These are phyloP conservation scores for Parelbella ahira DNA, from an alignment of 2,888 invertebrate species.

Conservation along the genomic window DNA sequence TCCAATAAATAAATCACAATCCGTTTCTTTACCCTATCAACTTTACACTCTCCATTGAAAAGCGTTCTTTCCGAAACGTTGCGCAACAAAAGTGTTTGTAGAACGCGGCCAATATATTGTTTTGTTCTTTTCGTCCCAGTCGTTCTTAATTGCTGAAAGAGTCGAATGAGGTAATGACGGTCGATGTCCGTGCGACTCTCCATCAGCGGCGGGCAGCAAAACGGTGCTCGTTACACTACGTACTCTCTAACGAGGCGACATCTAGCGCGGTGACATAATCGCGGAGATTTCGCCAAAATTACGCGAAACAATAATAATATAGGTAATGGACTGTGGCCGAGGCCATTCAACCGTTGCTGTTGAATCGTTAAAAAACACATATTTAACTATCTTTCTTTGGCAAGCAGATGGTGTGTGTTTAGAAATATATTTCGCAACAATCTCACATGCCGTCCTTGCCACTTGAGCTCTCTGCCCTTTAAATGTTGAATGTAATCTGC, in stretches of 20 bases:
- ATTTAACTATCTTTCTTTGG: slow-evolving; percentile 2
- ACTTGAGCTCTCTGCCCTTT: slow-evolving; percentile 11
- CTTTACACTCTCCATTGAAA: no score
- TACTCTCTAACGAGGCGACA: slow-evolving; percentile 30
- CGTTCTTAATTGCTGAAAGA: slow-evolving; percentile 49
- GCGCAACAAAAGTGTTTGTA: slow-evolving; percentile 13
- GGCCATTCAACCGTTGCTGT: slow-evolving; percentile 33
- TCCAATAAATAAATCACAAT: no score
- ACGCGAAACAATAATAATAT: slow-evolving; percentile 57
- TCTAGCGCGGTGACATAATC: slow-evolving; percentile 49
- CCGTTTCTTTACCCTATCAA: no score
- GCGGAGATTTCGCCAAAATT: slow-evolving; percentile 59
- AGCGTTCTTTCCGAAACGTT: no score
- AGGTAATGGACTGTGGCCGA: slow-evolving; percentile 61
- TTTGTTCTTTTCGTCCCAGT: slow-evolving; percentile 32
- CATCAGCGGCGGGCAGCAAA: slow-evolving; percentile 39
- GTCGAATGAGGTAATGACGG: slow-evolving; percentile 48
- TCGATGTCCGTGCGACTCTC: slow-evolving; percentile 43
- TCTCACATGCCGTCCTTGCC: slow-evolving; percentile 20
- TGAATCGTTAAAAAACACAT: slow-evolving; percentile 3
- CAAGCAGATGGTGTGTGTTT: slow-evolving; percentile 24
- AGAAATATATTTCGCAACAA: slow-evolving; percentile 29
- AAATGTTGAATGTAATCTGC: no score
- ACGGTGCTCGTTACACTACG: slow-evolving; percentile 41
- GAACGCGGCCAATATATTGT: slow-evolving; percentile 3